Evolutionary conservation across 1,140 invertebrate species (phyloP).

Genomic region (Caenorhabditis remanei): DNA sequence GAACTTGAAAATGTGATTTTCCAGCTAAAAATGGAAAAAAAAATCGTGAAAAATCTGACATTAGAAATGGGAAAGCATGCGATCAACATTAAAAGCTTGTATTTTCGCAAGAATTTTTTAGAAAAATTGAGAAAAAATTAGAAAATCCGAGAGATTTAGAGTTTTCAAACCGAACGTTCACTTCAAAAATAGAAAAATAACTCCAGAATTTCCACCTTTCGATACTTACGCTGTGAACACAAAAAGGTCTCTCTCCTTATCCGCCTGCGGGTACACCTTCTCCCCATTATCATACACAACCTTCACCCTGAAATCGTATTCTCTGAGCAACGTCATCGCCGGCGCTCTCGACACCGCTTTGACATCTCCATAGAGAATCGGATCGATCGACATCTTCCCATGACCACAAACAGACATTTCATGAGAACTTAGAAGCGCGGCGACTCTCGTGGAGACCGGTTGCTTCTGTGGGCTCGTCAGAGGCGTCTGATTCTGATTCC

Average conservation of each 20-base stretch:
- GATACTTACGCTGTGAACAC: slow-evolving; percentile 37
- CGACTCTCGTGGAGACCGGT: slow-evolving; percentile 7
- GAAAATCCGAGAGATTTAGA: too few relatives aligned
- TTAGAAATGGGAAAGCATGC: too few relatives aligned
- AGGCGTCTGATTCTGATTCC: neutral
- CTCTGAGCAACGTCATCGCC: slow-evolving; percentile 50
- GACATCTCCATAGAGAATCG: slow-evolving; percentile 62
- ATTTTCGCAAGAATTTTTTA: too few relatives aligned
- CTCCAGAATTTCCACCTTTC: too few relatives aligned
- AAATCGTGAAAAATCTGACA: too few relatives aligned
- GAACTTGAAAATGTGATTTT: too few relatives aligned
- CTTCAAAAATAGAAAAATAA: too few relatives aligned
- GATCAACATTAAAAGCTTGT: too few relatives aligned
- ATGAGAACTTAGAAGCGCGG: neutral
- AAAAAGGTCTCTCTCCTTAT: neutral
- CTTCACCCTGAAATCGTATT: slow-evolving; percentile 52
- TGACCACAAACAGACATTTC: slow-evolving; percentile 55
- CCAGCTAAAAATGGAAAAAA: too few relatives aligned
- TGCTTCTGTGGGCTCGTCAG: neutral
- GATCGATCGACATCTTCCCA: slow-evolving; percentile 48
- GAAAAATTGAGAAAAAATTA: too few relatives aligned
- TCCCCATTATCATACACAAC: slow-evolving; percentile 17
- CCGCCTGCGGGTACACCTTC: neutral
- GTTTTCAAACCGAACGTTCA: too few relatives aligned
- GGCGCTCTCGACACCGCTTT: slow-evolving; percentile 57